Evolutionary conservation across 2,888 invertebrate species (phyloP), one percentile per base, ranked within the genome.

Genomic region (Iphiclides podalirius): DNA sequence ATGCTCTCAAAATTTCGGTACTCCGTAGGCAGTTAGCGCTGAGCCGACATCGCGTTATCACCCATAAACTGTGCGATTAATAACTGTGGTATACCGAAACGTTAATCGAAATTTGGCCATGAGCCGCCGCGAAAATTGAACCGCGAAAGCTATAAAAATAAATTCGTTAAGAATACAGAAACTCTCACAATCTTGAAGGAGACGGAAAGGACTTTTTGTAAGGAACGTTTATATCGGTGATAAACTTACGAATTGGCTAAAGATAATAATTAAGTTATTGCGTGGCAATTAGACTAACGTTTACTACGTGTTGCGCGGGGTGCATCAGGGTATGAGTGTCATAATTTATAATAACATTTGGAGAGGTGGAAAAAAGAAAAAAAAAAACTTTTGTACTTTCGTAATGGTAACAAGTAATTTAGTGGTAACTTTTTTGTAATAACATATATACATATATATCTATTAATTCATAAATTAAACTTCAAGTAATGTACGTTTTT

Each of bases 261-360:
- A 67, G 77, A 82, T 83, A 82, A 80, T 81, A 78, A 79, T 68
- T 79, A 80, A 79, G 76, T 74, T 67, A 84, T 85, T 86, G 85
- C 86, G 79, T 77, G 82, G 84, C 80, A 84, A 84, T 82, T 81
- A 83, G 74, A 72, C 58, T 79, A 76, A 77, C 70, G 67, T 75
- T 72, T 70, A 73, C 75, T 75, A 80, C 75, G 75, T 78, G 81
- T 79, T 70, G 83, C 77, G 88, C 85, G 85, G 88, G 87, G 84
- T 88, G 81, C 75, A 87, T 83, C 89, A 89, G 89, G 89, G 89
- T 89, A 88, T 81, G 89, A 83, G 83, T 88, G 88, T 89, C 88
- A 86, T 85, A 79, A 80, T 75, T 81, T 77, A 76, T 85, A 81
- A 75, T 74, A 75, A 78, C 73, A 64, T 64, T 66, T 16, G 31